phyloP scores from a whole-genome alignment of 1,140 invertebrate genomes.

The Rhizoglyphus robini region DNA sequence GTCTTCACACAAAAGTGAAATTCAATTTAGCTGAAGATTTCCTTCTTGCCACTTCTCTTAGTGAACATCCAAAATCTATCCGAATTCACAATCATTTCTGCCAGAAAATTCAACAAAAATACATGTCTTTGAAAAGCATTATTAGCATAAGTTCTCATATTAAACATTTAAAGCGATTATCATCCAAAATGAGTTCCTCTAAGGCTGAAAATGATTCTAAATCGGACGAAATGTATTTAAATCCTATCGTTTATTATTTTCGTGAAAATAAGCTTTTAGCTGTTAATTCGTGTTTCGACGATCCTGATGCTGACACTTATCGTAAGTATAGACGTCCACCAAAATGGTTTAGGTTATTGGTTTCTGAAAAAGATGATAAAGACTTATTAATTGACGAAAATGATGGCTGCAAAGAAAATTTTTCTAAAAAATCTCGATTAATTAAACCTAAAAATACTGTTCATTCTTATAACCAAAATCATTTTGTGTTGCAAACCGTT shows the following conservation, averaged over 20 bases:
- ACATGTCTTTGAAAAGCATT: background rate
- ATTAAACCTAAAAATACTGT: background rate
- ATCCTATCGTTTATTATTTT: conserved; percentile 1
- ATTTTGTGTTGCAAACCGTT: no score
- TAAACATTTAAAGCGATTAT: background rate
- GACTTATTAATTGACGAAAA: background rate
- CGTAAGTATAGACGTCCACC: background rate
- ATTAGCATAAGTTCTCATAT: background rate
- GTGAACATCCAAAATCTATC: background rate
- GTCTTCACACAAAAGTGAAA: background rate
- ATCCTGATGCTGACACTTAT: background rate
- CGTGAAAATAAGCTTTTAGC: background rate
- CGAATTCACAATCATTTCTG: no score
- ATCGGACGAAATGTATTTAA: background rate
- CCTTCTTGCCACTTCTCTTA: conserved; percentile 5
- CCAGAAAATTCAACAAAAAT: background rate
- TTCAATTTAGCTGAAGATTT: conserved; percentile 15
- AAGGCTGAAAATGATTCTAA: background rate
- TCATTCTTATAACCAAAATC: no score
- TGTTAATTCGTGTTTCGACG: background rate
- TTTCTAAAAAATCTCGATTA: background rate
- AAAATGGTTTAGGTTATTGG: background rate
- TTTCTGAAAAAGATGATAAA: background rate
- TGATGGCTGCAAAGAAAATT: background rate
- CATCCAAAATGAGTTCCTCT: background rate